Percentiles rank a stretch among this genome's conserved stretches.
phyloP scores from a whole-genome alignment of 2,888 invertebrate species.

The Odontocolon sp. region DNA sequence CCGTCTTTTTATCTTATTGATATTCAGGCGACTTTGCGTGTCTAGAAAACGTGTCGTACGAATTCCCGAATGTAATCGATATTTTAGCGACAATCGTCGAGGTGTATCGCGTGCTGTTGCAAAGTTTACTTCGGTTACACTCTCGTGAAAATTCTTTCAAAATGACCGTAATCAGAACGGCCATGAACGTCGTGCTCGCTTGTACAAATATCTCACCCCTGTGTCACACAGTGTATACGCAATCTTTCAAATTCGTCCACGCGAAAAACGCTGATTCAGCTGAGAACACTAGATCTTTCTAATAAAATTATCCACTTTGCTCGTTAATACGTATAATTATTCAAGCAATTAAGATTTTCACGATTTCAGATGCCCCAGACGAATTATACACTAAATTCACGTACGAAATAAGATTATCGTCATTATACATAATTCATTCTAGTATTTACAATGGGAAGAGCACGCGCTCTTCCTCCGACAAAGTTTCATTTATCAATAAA shows the following conservation, averaged over 20 bases:
- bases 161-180: constrained; percentile 12
- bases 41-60: background rate
- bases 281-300: background rate
- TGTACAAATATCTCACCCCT: constrained; percentile 36
- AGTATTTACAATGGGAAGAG: constrained; percentile 56
- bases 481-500: constrained; percentile 58
- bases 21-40: constrained; percentile 15
- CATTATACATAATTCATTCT: constrained; percentile 55
- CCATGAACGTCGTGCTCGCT: background rate
- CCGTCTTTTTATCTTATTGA: background rate
- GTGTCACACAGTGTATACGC: constrained; percentile 8
- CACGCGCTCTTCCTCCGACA: constrained; percentile 28
- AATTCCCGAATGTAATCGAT: constrained; percentile 26
- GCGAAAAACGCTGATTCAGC: constrained; percentile 7
- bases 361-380: constrained; percentile 4
- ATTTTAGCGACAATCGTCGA: background rate
- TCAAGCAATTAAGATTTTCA: constrained; percentile 25
- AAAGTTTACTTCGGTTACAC: constrained; percentile 16
- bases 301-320: constrained; percentile 23
- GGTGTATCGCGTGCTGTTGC: constrained; percentile 13
- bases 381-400: constrained; percentile 14
- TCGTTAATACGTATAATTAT: constrained; percentile 2
- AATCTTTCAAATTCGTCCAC: constrained; percentile 7
- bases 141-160: constrained; percentile 24
- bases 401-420: constrained; percentile 34